Base-by-base conservation (phyloP, 1,140 invertebrate genomes). In the Bradynema listronoti region DNA sequence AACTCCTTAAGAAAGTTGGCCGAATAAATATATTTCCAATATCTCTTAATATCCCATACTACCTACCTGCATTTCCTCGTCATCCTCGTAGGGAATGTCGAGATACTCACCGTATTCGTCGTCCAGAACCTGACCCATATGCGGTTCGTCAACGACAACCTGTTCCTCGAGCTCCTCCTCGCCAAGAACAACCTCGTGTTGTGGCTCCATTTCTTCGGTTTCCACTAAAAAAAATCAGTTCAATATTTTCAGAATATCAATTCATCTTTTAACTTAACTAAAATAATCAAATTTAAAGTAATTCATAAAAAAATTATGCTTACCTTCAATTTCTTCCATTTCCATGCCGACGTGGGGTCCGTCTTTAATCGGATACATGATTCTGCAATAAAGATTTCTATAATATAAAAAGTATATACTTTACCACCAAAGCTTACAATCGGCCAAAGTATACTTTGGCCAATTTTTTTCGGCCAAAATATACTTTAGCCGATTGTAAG, bases 131-230 rank as follows among this genome's bases (percentile, higher is more conserved):
- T 29, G 27, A 24, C 14, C n/a, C 9, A 5, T n/a, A 32, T 50
- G 47, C 9, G 29, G 47, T 30, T 50, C 47, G 47, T 50, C 47
- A 9, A 50, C 47, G 27, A 50, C 34, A 3, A 50, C 47, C 47
- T 50, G 4, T 5, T 39, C 19, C 11, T 39, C 11, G 11, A 39
- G 19, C 19, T 39, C 19, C 11, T 11, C 11, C 11, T 39, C 11
- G 19, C 11, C 19, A 39, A 11, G 11, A 11, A 39, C 11, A 39
- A 39, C 11, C 36, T 39, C 36, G 11, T 39, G 36, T 39, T 11
- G 19, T 39, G 36, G 11, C 11, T 11, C 36, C 11, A 11, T 39
- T 39, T 39, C 19, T 11, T 39, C 11, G 19, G 36, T 19, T 19
- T 39, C 11, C 11, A 11, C 36, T 19, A 39, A 11, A 39, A 39